phyloP scores from a whole-genome alignment of 2,797 vertebrate species.

The Manis javanica region DNA sequence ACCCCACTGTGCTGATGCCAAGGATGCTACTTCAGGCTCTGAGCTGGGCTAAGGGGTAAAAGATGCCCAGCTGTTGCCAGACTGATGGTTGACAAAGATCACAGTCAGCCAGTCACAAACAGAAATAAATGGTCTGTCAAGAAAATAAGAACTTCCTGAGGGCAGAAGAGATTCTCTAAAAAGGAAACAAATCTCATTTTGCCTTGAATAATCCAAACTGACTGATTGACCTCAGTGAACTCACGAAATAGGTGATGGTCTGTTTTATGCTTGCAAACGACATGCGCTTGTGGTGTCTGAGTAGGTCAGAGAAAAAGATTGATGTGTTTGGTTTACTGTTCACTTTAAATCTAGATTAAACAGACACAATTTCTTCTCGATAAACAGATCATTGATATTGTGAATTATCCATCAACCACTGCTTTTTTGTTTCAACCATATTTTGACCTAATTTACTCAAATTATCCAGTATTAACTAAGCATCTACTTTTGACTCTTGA shows the following conservation, averaged over 20 bases:
- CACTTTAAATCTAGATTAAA: not conserved
- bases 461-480: not conserved
- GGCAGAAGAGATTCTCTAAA: conserved; percentile 22
- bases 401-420: not conserved
- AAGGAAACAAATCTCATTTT: conserved; percentile 24
- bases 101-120: not conserved
- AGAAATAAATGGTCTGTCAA: conserved; percentile 54
- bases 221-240: not conserved
- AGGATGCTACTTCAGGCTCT: not conserved
- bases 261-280: not conserved
- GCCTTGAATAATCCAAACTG: not conserved
- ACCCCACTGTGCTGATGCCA: not conserved
- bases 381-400: not conserved
- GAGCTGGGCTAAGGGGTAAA: not conserved
- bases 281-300: not conserved
- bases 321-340: not conserved
- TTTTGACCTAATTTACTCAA: not conserved
- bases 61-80: not conserved
- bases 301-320: not conserved
- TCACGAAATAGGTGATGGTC: not conserved
- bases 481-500: not conserved
- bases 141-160: conserved; percentile 24
- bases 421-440: not conserved
- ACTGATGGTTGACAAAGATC: not conserved
- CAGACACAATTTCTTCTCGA: not conserved